Base-by-base conservation (phyloP, 2,797 vertebrate genomes). In the Acipenser transmontanus region DNA sequence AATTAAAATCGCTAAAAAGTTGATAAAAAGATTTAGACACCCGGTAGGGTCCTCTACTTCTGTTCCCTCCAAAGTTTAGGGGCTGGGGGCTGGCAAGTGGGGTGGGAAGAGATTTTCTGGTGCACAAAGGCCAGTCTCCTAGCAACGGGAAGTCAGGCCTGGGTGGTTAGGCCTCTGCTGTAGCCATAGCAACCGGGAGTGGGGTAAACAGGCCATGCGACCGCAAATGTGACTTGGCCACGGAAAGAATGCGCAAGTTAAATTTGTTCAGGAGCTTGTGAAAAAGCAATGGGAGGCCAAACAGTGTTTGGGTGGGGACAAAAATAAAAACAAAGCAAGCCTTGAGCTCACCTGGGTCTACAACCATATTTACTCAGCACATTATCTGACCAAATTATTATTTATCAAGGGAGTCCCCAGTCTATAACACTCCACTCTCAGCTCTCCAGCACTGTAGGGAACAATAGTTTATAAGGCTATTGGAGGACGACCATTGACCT, bases 61-160 rank as follows among this genome's bases (percentile, higher is more conserved):
- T 9, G n/a, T 9, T 54, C 52, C n/a, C 52, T 54, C n/a, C 52
- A 54, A 54, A 54, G 52, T 54, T 54, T 54, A 9, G 9, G 11
- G 49, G 14, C 11, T 48, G 48, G 49, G 14, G 64, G 64, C 70
- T 64, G 63, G 64, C 47, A 72, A 76, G 72, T 80, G 75, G 76
- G 76, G 76, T 76, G 57, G 66, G 71, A 62, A 34, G 59, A 83
- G 79, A 89, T 89, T 88, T 89, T 90, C 84, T 87, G 82, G 76
- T 82, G 76, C 74, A 85, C 74, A 84, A 83, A 82, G 83, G 78
- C 78, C 70, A 73, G 81, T 89, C 81, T 74, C 90, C 80, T 89
- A 84, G 90, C 88, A 90, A 91, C 88, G 70, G 77, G 80, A 86
- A 88, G 76, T 74, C 84, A 88, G 82, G 86, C 88, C 87, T 89